A percentile compares a stretch with the other conserved stretches of the same genome.
These are phyloP conservation scores for Lutjanus argentimaculatus DNA, from an alignment of 2,797 vertebrate genomes.

Conservation along the genomic window DNA sequence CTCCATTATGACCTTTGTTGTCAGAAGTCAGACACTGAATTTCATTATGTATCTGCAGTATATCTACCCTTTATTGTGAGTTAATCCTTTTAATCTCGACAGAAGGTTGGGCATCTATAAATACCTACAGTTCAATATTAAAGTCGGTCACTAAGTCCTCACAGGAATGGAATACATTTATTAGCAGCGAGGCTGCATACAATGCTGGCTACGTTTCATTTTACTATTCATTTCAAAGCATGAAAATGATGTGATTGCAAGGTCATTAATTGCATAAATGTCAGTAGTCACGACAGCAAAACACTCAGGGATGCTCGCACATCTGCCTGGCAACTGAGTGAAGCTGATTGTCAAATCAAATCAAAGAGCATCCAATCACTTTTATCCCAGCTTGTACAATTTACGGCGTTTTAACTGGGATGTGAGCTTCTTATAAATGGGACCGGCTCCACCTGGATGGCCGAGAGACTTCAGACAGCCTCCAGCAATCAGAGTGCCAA, in stretches of 20 bases:
- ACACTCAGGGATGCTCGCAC: slow-evolving; percentile 14
- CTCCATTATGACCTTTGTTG: slow-evolving; percentile 4
- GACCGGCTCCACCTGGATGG: slow-evolving; percentile 36
- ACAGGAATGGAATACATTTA: slow-evolving; percentile 40
- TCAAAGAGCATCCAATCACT: slow-evolving; percentile 37
- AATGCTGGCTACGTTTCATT: neutral
- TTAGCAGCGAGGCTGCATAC: slow-evolving; percentile 11
- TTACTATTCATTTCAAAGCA: slow-evolving; percentile 2
- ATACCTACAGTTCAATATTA: slow-evolving; percentile 57
- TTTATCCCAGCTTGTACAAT: slow-evolving; percentile 41
- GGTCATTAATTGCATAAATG: slow-evolving; percentile 30
- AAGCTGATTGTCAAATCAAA: slow-evolving; percentile 31
- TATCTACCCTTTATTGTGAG: slow-evolving; percentile 47
- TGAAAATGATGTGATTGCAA: slow-evolving; percentile 9
- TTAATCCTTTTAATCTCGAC: slow-evolving; percentile 58
- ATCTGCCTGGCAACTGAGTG: slow-evolving; percentile 54
- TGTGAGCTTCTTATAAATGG: slow-evolving; percentile 18
- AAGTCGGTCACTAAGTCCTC: slow-evolving; percentile 33
- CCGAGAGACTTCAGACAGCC: slow-evolving; percentile 42
- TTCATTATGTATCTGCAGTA: slow-evolving; percentile 9
- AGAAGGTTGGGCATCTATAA: slow-evolving; percentile 53
- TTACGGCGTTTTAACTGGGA: slow-evolving; percentile 46
- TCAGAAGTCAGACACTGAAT: slow-evolving; percentile 19
- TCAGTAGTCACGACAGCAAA: slow-evolving; percentile 9
- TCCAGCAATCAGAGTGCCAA: slow-evolving; percentile 17